These are phyloP conservation scores for Microcebus griseorufus DNA, from an alignment of 2,113 vertebrate species.

Conservation along the genomic window DNA sequence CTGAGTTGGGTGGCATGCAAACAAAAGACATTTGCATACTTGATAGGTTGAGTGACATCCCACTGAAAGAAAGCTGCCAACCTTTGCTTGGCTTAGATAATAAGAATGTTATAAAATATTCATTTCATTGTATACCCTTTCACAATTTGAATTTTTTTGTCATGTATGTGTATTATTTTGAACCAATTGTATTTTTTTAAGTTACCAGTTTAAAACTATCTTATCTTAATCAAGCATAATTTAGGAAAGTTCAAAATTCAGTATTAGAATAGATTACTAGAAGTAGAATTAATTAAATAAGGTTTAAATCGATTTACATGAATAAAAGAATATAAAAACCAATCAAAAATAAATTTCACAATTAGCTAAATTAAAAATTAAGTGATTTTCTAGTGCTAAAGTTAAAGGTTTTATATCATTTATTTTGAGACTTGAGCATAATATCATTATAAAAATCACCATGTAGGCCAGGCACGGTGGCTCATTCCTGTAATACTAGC, in stretches of 20 bases:
- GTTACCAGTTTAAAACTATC: constrained; percentile 40
- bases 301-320: not conserved
- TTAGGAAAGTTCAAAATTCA: constrained; percentile 33
- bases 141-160: constrained; percentile 13
- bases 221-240: constrained; percentile 40
- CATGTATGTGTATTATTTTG: not conserved
- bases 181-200: constrained; percentile 40
- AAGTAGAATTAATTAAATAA: constrained; percentile 36
- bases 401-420: constrained; percentile 14
- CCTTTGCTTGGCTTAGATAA: constrained; percentile 44
- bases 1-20: not conserved
- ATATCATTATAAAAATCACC: constrained; percentile 54
- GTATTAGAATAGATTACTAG: not conserved
- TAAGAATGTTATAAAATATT: constrained; percentile 51
- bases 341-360: constrained; percentile 48
- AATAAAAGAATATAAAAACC: constrained; percentile 46
- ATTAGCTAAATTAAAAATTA: constrained; percentile 38
- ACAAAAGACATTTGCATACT: constrained; percentile 64
- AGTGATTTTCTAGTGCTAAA: constrained; percentile 33
- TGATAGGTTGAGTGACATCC: not conserved
- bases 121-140: constrained; percentile 37
- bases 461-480: not conserved
- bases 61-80: constrained; percentile 64
- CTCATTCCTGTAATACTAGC: too few species aligned
- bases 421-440: constrained; percentile 43